These are phyloP conservation scores for Dermatemys mawii DNA, from an alignment of 2,113 vertebrate species.

Conservation along the genomic window DNA sequence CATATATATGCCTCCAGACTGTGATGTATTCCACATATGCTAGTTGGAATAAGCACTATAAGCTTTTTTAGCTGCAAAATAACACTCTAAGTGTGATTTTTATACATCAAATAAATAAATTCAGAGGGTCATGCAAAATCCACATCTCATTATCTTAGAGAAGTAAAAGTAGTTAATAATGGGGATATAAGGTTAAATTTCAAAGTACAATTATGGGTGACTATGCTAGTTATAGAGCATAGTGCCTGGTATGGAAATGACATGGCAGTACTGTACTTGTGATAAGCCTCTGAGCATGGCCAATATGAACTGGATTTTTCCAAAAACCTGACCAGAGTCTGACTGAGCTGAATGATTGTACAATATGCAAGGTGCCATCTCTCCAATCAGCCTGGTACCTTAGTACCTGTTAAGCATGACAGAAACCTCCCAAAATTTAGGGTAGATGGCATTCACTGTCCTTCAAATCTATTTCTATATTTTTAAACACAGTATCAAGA, in stretches of 20 bases:
- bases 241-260: neutral
- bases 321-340: neutral
- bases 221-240: neutral
- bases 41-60: neutral
- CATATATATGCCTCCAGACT: rapidly evolving
- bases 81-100: neutral
- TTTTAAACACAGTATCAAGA: neutral
- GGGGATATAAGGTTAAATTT: neutral
- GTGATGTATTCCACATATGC: neutral
- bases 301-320: neutral
- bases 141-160: neutral
- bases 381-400: neutral
- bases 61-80: neutral
- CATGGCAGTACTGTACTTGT: rapidly evolving
- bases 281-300: rapidly evolving
- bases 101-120: neutral
- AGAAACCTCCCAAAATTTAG: neutral
- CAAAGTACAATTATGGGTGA: neutral
- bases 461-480: neutral
- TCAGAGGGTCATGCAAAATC: neutral
- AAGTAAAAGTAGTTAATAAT: neutral
- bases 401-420: neutral
- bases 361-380: neutral
- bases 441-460: neutral
- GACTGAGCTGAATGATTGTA: neutral